Conservation (phyloP, 2,113 vertebrate genomes). For the Grantiella picta region DNA sequence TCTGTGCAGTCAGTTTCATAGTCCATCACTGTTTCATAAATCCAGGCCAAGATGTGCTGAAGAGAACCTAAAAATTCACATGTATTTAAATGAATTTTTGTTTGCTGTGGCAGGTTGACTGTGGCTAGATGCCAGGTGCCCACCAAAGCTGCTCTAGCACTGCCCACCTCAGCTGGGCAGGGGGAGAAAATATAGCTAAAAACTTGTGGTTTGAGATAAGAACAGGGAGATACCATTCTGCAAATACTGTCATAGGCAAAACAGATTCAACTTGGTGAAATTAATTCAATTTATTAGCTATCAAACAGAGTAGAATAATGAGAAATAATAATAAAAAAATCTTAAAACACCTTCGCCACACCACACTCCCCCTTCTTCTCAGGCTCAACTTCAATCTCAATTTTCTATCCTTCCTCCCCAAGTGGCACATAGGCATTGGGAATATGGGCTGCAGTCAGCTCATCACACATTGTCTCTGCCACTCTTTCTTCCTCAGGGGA, state of each 20-base stretch:
- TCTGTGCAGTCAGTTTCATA: background rate
- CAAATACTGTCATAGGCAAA: background rate
- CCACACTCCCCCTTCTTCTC: background rate
- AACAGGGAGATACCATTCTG: background rate
- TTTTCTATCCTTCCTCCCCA: background rate
- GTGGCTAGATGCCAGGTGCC: background rate
- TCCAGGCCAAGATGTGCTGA: background rate
- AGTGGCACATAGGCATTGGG: background rate
- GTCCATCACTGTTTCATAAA: background rate
- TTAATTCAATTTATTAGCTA: background rate
- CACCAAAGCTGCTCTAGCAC: background rate
- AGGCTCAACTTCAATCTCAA: background rate
- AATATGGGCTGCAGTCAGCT: background rate
- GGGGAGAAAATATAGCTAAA: background rate
- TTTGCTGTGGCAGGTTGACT: background rate
- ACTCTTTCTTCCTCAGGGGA: background rate
- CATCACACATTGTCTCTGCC: background rate
- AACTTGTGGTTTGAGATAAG: accelerated
- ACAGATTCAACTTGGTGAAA: background rate
- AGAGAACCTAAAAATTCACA: background rate
- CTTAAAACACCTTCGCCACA: background rate
- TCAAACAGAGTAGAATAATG: background rate
- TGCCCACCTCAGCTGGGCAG: background rate
- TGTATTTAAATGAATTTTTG: background rate
- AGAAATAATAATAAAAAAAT: background rate